Evolutionary conservation across 2,888 invertebrate species (phyloP), one percentile per base, ranked within the genome.

Genomic region (Phalera bucephala): DNA sequence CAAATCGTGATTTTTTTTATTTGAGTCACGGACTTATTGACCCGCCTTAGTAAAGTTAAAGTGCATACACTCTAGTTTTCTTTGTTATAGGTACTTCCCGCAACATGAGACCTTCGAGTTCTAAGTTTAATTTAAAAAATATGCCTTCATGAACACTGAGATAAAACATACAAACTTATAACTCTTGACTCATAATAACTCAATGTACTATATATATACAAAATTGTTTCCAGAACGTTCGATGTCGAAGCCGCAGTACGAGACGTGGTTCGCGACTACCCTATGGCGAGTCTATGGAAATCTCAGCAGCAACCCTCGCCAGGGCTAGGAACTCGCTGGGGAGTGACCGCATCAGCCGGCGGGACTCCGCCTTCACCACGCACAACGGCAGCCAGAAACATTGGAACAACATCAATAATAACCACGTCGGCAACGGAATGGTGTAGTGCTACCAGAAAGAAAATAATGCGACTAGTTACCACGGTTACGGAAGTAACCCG

Each of bases 201-300:
- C n/a, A n/a, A n/a, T n/a, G n/a, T n/a, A n/a, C n/a, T n/a, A n/a
- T n/a, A n/a, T n/a, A n/a, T n/a, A n/a, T n/a, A n/a, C n/a, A n/a
- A n/a, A n/a, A n/a, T 13, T 32, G 29, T 25, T 73, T 70, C 5
- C 69, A 88, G 89, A 75, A 81, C 44, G 64, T 69, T 1, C 68
- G 86, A 21, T 75, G 71, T 53, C 72, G 80, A 39, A 66, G 67
- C 40, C 78, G 80, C 42, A 75, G 73, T 40, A 61, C 58, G 40
- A 61, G 88, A 27, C 72, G 85, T 11, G 86, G 86, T 9, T 89
- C 89, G 1, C 72, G 81, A 8, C 66, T 88, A 0, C 84, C 89
- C 0, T 86, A 80, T 63, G 89, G 88, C 0, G 89, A 89, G 42
- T 89, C 89, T 11, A 85, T 87, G 85, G 89, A 89, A 45, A 89